Evolutionary conservation across 2,113 vertebrate species (phyloP), one percentile per base, ranked within the genome.

Genomic region (Epinephelus moara): DNA sequence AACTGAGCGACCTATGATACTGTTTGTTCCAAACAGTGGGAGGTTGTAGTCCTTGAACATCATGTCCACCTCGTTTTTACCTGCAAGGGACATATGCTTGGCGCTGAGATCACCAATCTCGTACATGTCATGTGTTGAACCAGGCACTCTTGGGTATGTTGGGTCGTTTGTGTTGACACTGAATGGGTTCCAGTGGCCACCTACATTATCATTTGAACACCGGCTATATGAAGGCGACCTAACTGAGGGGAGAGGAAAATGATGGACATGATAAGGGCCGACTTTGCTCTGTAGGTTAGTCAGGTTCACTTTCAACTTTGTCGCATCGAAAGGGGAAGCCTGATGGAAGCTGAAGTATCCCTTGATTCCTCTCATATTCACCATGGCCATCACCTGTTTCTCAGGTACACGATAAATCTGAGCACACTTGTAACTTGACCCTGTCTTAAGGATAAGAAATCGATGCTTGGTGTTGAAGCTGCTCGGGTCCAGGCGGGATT

Each of bases 111-210:
- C 95, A n/a, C 96, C 96, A 0, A 93, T 50, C 62, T 96, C 95
- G 50, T 96, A 97, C 13, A 1, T 83, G 78, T 96, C 95, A 23
- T 96, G 95, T 12, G 95, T 96, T 47, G 91, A 94, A 2, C 94
- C 92, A 11, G 90, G 80, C 19, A 1, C 71, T 6, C 23, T 78
- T 0, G 96, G 95, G 76, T 96, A 96, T 9, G 78, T 18, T 19
- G 92, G 49, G 27, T n/a, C 71, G 0, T 0, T 88, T 4, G 61
- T 70, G 53, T 92, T 53, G n/a, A 96, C 25, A 5, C 45, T 27
- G 47, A 96, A 96, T 8, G 96, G 96, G 86, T 96, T 96, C 94
- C 86, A 96, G 85, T 96, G 96, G 4, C 92, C 94, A 17, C 94
- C 96, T 4, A 95, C 85, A 21, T 94, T 94, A 64, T 94, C 91